Base-by-base conservation (phyloP, 2,797 vertebrate species). In the Chaetophractus vellerosus region DNA sequence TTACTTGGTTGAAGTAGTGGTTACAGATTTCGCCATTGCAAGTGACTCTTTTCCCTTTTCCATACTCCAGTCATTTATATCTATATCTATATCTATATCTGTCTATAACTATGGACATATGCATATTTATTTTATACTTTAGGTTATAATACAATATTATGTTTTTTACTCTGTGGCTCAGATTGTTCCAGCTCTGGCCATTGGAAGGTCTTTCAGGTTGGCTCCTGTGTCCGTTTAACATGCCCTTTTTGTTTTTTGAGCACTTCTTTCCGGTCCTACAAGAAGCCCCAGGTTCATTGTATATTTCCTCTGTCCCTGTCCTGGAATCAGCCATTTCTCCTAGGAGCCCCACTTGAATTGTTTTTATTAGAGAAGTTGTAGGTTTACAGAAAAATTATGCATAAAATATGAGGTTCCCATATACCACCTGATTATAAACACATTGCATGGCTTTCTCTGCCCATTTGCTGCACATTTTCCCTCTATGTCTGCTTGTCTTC, bases 41-140 rank as follows among this genome's bases (percentile, higher is more conserved):
- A 45, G 0, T 31, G 2, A 1, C 48, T 14, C 0, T 6, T 7
- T 14, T 23, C 45, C 38, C 24, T 16, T 23, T 14, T 5, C 52
- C 2, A 3, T 10, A 6, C 21, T 48, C 48, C 36, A 21, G 0
- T 28, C 28, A 1, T 52, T 9, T 41, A 31, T 36, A 31, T 85
- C 4, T 3, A 14, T n/a, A 38, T 38, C 38, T 38, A 38, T 38
- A 38, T 38, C 38, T 38, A 38, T 38, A 6, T 38, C 3, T 85
- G 2, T 3, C 7, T 26, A 45, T 45, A 24, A 48, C 33, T 36
- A 10, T 68, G n/a, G 45, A 24, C 18, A 6, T 0, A 2, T 2
- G 24, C 3, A 18, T 26, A 0, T 83, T 66, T 14, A 6, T n/a
- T 8, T 52, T n/a, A 26, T 26, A 19, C 48, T 74, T 41, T 0